Evolutionary conservation across 37 sponge, comb jelly and placozoan genomes (phyloP).

Genomic region (Amphimedon queenslandica): DNA sequence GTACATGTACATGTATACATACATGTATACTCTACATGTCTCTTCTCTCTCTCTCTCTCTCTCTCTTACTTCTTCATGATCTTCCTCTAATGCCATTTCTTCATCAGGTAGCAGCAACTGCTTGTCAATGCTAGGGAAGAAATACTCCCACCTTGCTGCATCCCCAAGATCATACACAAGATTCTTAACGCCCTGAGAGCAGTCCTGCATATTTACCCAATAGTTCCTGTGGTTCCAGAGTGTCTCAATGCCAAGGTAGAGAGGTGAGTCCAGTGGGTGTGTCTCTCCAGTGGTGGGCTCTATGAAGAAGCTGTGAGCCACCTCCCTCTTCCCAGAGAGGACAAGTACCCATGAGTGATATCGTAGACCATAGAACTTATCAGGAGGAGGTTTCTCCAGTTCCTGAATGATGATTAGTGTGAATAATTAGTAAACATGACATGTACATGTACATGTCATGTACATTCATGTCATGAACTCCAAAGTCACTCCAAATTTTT

Average conservation of each 20-base stretch:
- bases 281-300: slow-evolving; percentile 88
- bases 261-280: slow-evolving; percentile 46
- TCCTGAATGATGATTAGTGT: too few relatives aligned
- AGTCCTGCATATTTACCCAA: slow-evolving; percentile 99
- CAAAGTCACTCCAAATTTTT: not conserved
- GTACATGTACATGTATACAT: too few relatives aligned
- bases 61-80: slow-evolving; percentile 13
- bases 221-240: slow-evolving; percentile 95
- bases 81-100: slow-evolving; percentile 36
- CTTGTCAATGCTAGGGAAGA: slow-evolving; percentile 89
- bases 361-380: slow-evolving; percentile 79
- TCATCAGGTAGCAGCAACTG: slow-evolving; percentile 80
- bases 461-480: not conserved
- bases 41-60: not conserved
- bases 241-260: slow-evolving; percentile 90
- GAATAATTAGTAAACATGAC: not conserved
- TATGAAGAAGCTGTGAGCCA: slow-evolving; percentile 92
- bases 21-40: not conserved
- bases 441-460: too few relatives aligned
- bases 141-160: slow-evolving; percentile 90
- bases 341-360: slow-evolving; percentile 97
- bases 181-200: slow-evolving; percentile 77
- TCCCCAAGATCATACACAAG: slow-evolving; percentile 95
- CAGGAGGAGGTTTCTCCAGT: slow-evolving; percentile 63
- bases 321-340: slow-evolving; percentile 91